A percentile compares a stretch with the other conserved stretches of the same genome.
These are phyloP conservation scores for Scortum barcoo DNA, from an alignment of 2,113 vertebrate species.

Conservation along the genomic window DNA sequence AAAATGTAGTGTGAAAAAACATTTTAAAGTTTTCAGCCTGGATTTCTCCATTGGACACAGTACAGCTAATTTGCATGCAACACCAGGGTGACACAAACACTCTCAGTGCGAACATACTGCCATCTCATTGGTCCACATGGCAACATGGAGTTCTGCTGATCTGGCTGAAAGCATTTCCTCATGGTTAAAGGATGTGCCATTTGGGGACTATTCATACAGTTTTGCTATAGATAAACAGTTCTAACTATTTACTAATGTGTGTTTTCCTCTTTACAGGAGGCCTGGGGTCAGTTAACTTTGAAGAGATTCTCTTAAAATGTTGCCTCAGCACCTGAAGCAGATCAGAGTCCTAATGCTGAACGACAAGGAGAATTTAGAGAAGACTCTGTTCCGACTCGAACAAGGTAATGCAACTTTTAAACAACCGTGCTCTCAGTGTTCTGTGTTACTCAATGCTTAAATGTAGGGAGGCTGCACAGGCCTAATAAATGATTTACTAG, in stretches of 20 bases:
- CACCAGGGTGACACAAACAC: background rate
- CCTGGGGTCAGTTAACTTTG: background rate
- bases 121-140: background rate
- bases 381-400: conserved; percentile 77
- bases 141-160: background rate
- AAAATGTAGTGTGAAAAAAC: background rate
- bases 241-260: background rate
- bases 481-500: no score
- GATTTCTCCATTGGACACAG: background rate
- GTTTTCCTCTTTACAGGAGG: conserved; percentile 53
- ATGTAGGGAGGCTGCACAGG: no score
- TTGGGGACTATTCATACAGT: background rate
- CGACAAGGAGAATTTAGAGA: conserved; percentile 70
- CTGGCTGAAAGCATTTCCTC: background rate
- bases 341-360: conserved; percentile 77
- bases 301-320: conserved; percentile 59
- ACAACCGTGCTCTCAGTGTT: background rate
- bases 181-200: background rate
- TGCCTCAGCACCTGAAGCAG: conserved; percentile 80
- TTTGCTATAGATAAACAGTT: no score
- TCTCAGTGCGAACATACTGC: background rate
- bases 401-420: conserved; percentile 64
- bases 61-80: background rate
- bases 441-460: background rate
- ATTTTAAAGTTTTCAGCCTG: background rate